These are phyloP conservation scores for Plecturocebus donacophilus DNA, from an alignment of 2,113 vertebrate species.

Conservation along the genomic window DNA sequence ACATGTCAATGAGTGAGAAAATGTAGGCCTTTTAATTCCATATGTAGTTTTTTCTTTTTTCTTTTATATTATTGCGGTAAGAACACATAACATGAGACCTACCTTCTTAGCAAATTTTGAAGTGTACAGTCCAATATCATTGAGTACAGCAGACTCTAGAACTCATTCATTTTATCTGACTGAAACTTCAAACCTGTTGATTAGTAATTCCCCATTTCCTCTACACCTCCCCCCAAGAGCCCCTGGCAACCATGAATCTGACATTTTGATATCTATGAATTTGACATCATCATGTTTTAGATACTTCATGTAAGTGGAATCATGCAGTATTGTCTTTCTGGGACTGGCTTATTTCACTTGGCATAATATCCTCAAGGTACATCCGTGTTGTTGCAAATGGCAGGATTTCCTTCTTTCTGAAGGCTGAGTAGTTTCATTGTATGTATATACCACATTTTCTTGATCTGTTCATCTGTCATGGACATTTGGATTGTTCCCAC, in stretches of 20 bases:
- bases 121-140: rapidly evolving
- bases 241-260: not conserved
- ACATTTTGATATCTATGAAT: not conserved
- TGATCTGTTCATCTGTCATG: not conserved
- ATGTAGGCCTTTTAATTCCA: not conserved
- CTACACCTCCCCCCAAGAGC: too few relatives aligned
- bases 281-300: not conserved
- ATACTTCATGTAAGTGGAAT: not conserved
- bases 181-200: not conserved
- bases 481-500: not conserved
- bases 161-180: not conserved
- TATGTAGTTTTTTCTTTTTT: not conserved
- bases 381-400: not conserved
- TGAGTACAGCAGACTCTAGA: not conserved
- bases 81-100: not conserved
- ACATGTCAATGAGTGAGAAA: not conserved
- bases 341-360: not conserved
- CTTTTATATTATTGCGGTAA: not conserved
- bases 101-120: not conserved
- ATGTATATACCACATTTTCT: not conserved
- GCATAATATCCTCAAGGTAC: not conserved
- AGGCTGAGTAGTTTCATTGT: not conserved
- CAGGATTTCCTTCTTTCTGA: not conserved
- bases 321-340: not conserved
- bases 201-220: not conserved